Conservation (phyloP, 2,888 invertebrate genomes). For the Xanthia togata region DNA sequence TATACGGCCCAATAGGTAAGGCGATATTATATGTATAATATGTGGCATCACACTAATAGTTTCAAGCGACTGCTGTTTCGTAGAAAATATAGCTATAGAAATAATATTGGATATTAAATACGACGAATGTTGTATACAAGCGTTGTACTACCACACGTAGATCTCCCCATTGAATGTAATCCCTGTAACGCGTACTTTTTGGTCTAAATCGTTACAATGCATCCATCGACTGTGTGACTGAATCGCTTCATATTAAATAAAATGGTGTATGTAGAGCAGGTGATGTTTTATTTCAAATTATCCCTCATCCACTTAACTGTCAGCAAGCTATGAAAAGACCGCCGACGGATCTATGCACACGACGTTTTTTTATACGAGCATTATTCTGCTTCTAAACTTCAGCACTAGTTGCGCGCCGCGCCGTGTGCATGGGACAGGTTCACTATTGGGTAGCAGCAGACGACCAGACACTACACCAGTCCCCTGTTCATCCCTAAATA, state of each 20-base stretch:
- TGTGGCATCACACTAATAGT: constrained; percentile 6
- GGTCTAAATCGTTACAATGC: constrained; percentile 65
- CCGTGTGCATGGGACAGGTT: too few species aligned
- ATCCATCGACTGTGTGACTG: constrained; percentile 77
- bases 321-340: background rate
- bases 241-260: constrained; percentile 85
- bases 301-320: background rate
- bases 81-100: constrained; percentile 36
- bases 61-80: constrained; percentile 15
- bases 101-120: constrained; percentile 43
- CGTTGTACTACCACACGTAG: constrained; percentile 8
- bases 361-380: too few species aligned
- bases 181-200: constrained; percentile 10
- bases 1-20: constrained; percentile 17
- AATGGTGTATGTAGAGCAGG: constrained; percentile 83
- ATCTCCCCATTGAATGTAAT: constrained; percentile 12
- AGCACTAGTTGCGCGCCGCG: background rate
- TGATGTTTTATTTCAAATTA: constrained; percentile 57
- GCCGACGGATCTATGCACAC: too few species aligned
- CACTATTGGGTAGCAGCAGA: too few species aligned
- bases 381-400: background rate
- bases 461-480: background rate
- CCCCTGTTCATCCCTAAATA: background rate
- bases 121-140: constrained; percentile 33
- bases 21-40: constrained; percentile 15